These are phyloP conservation scores for Oxystoma pomonae DNA, from an alignment of 2,888 invertebrate species.

Conservation along the genomic window DNA sequence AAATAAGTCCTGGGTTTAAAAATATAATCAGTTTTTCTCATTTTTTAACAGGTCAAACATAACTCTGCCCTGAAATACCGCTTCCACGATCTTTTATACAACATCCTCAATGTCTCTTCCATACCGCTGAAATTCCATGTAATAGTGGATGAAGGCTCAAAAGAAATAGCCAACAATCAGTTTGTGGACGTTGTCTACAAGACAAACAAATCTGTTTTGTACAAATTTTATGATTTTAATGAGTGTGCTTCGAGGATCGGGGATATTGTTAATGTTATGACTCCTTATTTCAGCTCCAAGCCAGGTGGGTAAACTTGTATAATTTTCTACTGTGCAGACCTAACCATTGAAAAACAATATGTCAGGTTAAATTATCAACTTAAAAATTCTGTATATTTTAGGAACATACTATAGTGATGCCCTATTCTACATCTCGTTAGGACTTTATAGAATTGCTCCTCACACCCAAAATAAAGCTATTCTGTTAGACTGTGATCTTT, in stretches of 20 bases:
- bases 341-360: too few relatives aligned
- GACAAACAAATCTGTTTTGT: slow-evolving; percentile 44
- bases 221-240: slow-evolving; percentile 59
- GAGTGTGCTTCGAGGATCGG: slow-evolving; percentile 55
- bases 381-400: slow-evolving; percentile 46
- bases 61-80: slow-evolving; percentile 52
- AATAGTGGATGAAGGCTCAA: slow-evolving; percentile 58
- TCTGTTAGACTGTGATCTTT: slow-evolving; percentile 74
- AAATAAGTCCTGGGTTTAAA: too few relatives aligned
- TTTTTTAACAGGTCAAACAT: slow-evolving; percentile 49
- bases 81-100: slow-evolving; percentile 51
- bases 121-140: slow-evolving; percentile 57
- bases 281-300: slow-evolving; percentile 66
- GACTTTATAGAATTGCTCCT: slow-evolving; percentile 66
- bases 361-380: too few relatives aligned
- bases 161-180: slow-evolving; percentile 51
- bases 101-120: slow-evolving; percentile 49
- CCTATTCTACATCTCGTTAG: slow-evolving; percentile 73
- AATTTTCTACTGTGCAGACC: background rate
- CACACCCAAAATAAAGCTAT: slow-evolving; percentile 57
- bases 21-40: too few relatives aligned
- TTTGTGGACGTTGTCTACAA: slow-evolving; percentile 33
- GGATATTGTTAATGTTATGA: slow-evolving; percentile 63
- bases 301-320: slow-evolving; percentile 51
- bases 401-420: slow-evolving; percentile 75